Percentiles rank a stretch among this genome's conserved stretches.
phyloP scores from a whole-genome alignment of 1,140 invertebrate species.

The Penaeus vannamei region DNA sequence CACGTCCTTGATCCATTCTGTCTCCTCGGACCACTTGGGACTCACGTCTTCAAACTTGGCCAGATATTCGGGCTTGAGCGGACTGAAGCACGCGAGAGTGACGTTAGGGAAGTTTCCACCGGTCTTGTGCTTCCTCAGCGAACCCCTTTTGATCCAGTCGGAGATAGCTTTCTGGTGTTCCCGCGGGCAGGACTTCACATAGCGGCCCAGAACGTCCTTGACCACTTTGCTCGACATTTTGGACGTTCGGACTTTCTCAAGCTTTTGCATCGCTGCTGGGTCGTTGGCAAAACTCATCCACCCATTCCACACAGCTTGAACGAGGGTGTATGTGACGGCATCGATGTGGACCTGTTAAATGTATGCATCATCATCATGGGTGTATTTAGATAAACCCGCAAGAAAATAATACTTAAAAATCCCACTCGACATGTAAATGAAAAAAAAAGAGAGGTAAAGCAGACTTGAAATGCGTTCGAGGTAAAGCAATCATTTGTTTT shows the following conservation, averaged over 20 bases:
- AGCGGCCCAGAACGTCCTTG: slow-evolving; percentile 51
- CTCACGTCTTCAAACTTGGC: slow-evolving; percentile 49
- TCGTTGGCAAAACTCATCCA: slow-evolving; percentile 63
- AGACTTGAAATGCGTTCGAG: no score
- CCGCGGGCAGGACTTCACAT: slow-evolving; percentile 51
- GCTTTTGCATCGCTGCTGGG: slow-evolving; percentile 48
- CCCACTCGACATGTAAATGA: no score
- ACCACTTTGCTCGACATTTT: slow-evolving; percentile 43
- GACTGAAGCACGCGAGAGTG: slow-evolving; percentile 57
- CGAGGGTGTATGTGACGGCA: slow-evolving; percentile 31
- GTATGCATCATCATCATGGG: neutral
- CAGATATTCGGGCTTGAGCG: slow-evolving; percentile 37
- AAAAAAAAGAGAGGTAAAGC: no score
- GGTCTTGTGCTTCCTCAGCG: slow-evolving; percentile 16
- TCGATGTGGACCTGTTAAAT: slow-evolving; percentile 41
- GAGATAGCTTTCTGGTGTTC: slow-evolving; percentile 48
- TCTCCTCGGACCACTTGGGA: slow-evolving; percentile 51
- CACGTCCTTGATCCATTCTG: slow-evolving; percentile 49
- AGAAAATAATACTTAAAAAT: neutral
- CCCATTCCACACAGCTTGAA: slow-evolving; percentile 50
- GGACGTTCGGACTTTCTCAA: slow-evolving; percentile 45
- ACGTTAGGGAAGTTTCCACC: slow-evolving; percentile 54
- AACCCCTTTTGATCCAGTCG: slow-evolving; percentile 54
- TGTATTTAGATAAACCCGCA: neutral
- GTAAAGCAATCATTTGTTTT: no score